These are phyloP conservation scores for Sinosuthora webbiana DNA, from an alignment of 2,113 vertebrate species.

Conservation along the genomic window DNA sequence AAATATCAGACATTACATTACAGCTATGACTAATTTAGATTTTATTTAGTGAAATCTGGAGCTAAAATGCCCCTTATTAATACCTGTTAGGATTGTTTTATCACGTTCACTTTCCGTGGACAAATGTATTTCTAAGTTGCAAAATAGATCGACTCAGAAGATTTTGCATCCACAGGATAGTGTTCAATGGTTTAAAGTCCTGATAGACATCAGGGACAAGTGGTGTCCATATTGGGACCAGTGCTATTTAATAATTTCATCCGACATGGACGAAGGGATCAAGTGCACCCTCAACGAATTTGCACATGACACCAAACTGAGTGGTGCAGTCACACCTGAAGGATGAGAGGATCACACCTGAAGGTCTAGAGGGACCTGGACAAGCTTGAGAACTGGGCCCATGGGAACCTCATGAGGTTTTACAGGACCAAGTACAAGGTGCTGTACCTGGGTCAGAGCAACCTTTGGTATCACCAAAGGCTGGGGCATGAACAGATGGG, in stretches of 20 bases:
- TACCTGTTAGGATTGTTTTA: background rate
- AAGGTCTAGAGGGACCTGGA: background rate
- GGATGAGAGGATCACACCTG: background rate
- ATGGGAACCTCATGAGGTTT: background rate
- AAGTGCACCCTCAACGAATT: background rate
- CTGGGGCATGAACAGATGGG: rapidly evolving
- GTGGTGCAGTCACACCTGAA: background rate
- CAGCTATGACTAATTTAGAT: background rate
- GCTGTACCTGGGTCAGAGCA: rapidly evolving
- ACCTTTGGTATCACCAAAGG: rapidly evolving
- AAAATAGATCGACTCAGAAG: background rate
- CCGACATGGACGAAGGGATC: background rate
- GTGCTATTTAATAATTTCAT: background rate
- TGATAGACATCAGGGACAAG: background rate
- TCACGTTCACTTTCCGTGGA: background rate
- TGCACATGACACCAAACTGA: background rate
- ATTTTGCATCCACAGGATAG: background rate
- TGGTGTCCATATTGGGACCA: background rate
- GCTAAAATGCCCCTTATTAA: background rate
- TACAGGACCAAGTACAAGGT: background rate
- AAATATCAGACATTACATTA: background rate
- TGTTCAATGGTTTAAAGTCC: background rate
- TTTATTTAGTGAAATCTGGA: background rate
- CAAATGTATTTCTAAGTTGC: background rate
- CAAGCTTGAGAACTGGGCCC: rapidly evolving